A percentile compares a stretch with the other conserved stretches of the same genome.
Conservation (phyloP, 2,888 invertebrate species). For the Yponomeuta malinellus region DNA sequence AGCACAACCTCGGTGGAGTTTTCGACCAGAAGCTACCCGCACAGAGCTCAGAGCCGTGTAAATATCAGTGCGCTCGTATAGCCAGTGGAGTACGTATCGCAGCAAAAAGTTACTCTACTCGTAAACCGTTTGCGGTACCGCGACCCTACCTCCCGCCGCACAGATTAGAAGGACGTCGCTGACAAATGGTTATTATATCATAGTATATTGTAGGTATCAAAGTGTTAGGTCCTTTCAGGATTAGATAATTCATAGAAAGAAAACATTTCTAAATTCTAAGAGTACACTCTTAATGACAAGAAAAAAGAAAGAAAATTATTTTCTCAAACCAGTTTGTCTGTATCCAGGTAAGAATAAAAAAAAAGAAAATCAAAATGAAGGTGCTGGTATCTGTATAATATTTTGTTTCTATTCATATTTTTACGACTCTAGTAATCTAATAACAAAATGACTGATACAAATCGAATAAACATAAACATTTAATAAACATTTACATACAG, state of each 20-base stretch:
- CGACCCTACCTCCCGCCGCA: slow-evolving; percentile 3
- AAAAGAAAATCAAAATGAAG: no score
- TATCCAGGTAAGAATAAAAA: no score
- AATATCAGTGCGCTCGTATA: neutral
- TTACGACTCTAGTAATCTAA: neutral
- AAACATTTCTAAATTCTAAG: neutral
- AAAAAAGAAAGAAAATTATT: no score
- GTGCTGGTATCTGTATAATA: no score
- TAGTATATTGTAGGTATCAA: neutral
- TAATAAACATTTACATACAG: no score
- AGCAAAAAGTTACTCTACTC: slow-evolving; percentile 8
- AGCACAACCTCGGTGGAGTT: neutral
- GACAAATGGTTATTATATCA: neutral
- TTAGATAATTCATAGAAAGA: neutral
- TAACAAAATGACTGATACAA: neutral
- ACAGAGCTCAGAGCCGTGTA: neutral
- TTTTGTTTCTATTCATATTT: no score
- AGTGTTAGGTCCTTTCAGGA: neutral
- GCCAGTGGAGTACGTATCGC: neutral
- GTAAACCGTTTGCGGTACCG: slow-evolving; percentile 7
- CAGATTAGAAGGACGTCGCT: neutral
- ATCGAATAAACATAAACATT: no score
- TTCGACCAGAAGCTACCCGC: neutral
- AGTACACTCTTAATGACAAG: no score
- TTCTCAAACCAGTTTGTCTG: no score